phyloP scores from a whole-genome alignment of 2,113 vertebrate genomes.

The Crotalus helleri region DNA sequence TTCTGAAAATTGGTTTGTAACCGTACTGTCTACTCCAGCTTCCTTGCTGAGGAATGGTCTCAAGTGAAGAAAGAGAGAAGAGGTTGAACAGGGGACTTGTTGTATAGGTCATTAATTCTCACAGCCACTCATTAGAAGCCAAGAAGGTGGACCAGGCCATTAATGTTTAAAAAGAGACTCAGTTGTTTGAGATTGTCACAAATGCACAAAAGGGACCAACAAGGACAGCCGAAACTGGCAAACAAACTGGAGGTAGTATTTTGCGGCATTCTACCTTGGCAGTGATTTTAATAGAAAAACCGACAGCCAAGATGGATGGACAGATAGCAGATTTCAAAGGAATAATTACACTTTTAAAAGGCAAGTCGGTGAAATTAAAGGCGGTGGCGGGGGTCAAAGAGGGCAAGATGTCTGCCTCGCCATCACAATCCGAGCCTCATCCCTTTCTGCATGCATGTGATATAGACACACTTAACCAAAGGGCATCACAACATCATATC shows the following conservation, averaged over 20 bases:
- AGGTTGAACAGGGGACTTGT: constrained; percentile 21
- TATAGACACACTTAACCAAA: background rate
- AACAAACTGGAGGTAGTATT: background rate
- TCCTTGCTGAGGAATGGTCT: background rate
- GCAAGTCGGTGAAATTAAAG: background rate
- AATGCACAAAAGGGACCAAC: background rate
- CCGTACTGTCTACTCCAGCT: background rate
- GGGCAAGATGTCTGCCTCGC: background rate
- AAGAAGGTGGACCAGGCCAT: constrained; percentile 32
- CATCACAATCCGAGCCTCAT: background rate
- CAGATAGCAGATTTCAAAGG: background rate
- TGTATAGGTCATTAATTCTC: constrained; percentile 23
- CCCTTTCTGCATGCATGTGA: background rate
- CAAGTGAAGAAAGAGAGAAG: constrained; percentile 9
- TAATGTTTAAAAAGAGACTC: constrained; percentile 16
- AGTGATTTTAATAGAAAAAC: constrained; percentile 17
- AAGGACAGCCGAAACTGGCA: background rate
- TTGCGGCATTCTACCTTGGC: background rate
- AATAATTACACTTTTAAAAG: background rate
- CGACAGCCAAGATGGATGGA: background rate
- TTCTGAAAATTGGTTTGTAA: constrained; percentile 9
- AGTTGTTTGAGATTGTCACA: constrained; percentile 10
- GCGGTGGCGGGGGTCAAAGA: background rate
- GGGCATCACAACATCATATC: background rate
- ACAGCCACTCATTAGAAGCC: constrained; percentile 31